Evolutionary conservation across 2,113 vertebrate species (phyloP).

Genomic region (Promerops cafer): DNA sequence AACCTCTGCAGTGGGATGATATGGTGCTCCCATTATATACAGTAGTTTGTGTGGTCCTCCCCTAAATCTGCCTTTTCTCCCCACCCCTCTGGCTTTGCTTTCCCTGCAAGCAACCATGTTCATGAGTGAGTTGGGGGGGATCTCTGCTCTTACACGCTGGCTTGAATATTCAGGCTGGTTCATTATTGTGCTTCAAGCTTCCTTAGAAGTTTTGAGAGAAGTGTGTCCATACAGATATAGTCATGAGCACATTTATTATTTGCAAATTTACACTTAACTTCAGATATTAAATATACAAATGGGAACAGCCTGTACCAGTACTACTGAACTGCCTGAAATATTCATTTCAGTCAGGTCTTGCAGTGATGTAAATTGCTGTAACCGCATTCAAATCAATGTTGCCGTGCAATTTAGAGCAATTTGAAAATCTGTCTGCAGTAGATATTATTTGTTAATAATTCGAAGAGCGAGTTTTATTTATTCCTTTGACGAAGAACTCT

Average conservation of each 20-base stretch:
- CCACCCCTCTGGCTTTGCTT: background rate
- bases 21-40: background rate
- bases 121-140: background rate
- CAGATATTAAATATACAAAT: background rate
- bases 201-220: background rate
- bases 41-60: too few species aligned
- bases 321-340: slow-evolving; percentile 4
- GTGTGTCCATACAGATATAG: background rate
- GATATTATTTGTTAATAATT: background rate
- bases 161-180: background rate
- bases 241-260: slow-evolving; percentile 29
- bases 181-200: background rate
- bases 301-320: background rate
- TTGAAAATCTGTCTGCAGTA: background rate
- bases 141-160: fast-evolving
- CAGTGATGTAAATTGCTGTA: background rate
- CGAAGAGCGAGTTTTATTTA: background rate
- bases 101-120: background rate
- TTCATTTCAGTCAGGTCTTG: background rate
- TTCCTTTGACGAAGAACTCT: background rate
- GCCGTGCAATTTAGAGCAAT: background rate
- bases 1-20: too few species aligned
- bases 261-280: slow-evolving; percentile 20
- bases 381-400: background rate
- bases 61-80: background rate